Evolutionary conservation across 1,140 invertebrate genomes (phyloP).

Genomic region (Drosophila kohkoa): DNA sequence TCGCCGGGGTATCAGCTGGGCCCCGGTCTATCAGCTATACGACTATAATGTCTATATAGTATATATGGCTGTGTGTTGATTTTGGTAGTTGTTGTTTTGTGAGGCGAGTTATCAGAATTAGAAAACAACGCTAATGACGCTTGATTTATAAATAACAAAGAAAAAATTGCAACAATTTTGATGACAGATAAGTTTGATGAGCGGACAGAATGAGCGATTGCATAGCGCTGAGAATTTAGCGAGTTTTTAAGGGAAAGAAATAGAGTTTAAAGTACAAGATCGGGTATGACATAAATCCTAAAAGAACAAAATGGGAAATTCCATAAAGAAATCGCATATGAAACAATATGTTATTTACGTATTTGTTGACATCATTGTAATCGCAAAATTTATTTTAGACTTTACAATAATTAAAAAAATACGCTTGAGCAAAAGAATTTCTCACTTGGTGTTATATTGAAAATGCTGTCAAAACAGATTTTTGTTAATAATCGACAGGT

Average conservation of each 20-base stretch:
- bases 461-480: slow-evolving; percentile 5
- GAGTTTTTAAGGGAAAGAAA: not conserved
- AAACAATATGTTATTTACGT: too few species aligned
- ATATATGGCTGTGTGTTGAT: not conserved
- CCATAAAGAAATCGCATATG: too few species aligned
- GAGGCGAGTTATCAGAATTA: slow-evolving; percentile 23
- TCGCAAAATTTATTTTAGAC: too few species aligned
- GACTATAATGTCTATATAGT: not conserved
- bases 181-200: slow-evolving; percentile 36
- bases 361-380: too few species aligned
- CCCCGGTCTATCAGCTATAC: slow-evolving; percentile 4
- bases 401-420: not conserved
- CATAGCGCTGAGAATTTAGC: too few species aligned
- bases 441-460: not conserved
- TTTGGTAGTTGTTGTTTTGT: not conserved
- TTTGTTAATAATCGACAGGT: slow-evolving; percentile 33
- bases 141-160: slow-evolving; percentile 35
- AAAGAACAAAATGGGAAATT: too few species aligned
- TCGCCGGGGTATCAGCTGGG: slow-evolving; percentile 21
- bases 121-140: slow-evolving; percentile 24
- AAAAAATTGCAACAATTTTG: slow-evolving; percentile 11
- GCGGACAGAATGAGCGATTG: slow-evolving; percentile 1
- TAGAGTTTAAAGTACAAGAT: not conserved
- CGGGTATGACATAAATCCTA: too few species aligned
- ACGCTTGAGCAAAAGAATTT: not conserved